Conservation (phyloP, 1,140 invertebrate genomes). For the Drosophila nikananu region DNA sequence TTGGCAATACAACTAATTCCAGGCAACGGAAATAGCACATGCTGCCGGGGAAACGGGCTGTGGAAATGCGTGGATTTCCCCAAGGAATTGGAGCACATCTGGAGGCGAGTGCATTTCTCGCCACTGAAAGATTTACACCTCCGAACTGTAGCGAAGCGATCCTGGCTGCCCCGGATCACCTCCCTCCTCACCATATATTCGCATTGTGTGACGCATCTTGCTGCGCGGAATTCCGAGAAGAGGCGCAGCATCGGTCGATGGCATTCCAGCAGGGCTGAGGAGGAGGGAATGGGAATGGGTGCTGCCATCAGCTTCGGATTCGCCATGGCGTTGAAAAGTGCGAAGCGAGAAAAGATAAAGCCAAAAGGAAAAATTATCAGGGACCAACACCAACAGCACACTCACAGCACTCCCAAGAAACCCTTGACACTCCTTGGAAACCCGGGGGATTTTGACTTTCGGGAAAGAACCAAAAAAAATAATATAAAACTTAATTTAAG, state of each 20-base stretch:
- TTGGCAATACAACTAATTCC: constrained; percentile 45
- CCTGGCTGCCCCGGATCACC: constrained; percentile 7
- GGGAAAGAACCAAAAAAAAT: not conserved
- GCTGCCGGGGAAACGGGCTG: constrained; percentile 17
- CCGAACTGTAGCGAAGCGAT: constrained; percentile 6
- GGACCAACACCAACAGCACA: constrained; percentile 29
- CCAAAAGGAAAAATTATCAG: constrained; percentile 36
- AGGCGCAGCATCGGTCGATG: constrained; percentile 66
- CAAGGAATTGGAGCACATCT: constrained; percentile 60
- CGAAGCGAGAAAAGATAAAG: constrained; percentile 40
- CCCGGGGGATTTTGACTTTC: not conserved
- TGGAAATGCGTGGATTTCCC: constrained; percentile 18
- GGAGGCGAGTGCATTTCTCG: constrained; percentile 33
- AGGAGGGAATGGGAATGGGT: constrained; percentile 2
- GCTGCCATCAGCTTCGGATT: constrained; percentile 26
- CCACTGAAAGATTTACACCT: constrained; percentile 73
- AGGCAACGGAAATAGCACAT: constrained; percentile 53
- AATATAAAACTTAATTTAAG: not conserved
- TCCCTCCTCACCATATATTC: constrained; percentile 1
- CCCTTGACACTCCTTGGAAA: constrained; percentile 26
- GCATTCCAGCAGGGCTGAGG: constrained; percentile 44
- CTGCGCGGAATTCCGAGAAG: constrained; percentile 67
- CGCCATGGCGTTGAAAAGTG: constrained; percentile 55
- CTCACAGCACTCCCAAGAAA: constrained; percentile 41
- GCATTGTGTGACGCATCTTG: constrained; percentile 66